Conservation (phyloP, 2,113 vertebrate species). For the Rhinolophus ferrumequinum region DNA sequence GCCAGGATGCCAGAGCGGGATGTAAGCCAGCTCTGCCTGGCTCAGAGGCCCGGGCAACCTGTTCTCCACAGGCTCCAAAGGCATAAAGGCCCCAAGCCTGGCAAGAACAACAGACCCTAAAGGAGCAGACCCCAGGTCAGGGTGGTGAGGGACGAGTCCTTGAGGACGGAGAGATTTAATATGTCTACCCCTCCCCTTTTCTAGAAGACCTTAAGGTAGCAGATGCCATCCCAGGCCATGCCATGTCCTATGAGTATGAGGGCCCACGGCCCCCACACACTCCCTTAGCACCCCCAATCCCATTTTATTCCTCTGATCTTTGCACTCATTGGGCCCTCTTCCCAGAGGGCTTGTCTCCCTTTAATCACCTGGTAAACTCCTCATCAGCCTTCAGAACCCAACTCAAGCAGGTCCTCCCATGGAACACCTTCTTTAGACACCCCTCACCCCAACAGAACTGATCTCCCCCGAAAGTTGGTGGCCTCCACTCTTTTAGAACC, state of each 20-base stretch:
- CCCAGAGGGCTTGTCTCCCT: background rate
- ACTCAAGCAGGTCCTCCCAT: background rate
- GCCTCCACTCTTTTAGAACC: fast-evolving
- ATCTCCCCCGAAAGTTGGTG: background rate
- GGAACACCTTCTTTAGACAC: background rate
- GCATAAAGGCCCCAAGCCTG: too few species aligned
- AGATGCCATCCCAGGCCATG: too few species aligned
- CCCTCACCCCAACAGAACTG: background rate
- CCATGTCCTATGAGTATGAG: fast-evolving
- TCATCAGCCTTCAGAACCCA: background rate
- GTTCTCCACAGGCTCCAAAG: fast-evolving
- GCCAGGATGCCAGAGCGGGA: background rate
- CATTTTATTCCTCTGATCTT: background rate
- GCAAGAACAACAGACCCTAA: background rate
- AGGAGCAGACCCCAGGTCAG: background rate
- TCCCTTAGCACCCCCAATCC: fast-evolving
- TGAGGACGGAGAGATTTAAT: fast-evolving
- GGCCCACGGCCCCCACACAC: fast-evolving
- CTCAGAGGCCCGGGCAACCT: fast-evolving
- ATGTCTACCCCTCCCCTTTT: background rate
- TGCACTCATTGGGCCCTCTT: background rate
- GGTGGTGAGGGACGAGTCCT: fast-evolving
- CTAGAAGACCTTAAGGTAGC: background rate
- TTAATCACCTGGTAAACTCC: background rate
- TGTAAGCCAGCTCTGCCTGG: fast-evolving